Evolutionary conservation across 2,888 invertebrate species (phyloP).

Genomic region (Sipha maydis): DNA sequence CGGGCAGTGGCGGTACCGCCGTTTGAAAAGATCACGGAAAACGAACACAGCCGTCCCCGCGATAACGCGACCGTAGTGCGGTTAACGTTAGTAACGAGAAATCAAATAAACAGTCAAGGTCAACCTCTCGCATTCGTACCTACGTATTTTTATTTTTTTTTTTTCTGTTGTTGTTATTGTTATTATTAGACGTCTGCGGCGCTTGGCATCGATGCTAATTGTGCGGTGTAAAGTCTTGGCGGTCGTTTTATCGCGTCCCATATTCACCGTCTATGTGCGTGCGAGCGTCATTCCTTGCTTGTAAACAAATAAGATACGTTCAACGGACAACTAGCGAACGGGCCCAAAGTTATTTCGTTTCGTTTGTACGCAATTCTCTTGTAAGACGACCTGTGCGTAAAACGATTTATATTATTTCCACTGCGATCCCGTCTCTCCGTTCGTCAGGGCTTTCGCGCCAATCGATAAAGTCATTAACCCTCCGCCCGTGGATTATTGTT

Average conservation of each 20-base stretch:
- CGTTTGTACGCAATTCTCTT: neutral
- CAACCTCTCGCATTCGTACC: neutral
- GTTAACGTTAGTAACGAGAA: neutral
- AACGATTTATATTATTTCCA: neutral
- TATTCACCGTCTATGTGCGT: neutral
- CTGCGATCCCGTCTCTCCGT: neutral
- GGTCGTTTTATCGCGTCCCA: constrained; percentile 1
- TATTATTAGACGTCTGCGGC: neutral
- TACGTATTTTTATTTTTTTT: neutral
- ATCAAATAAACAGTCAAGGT: constrained; percentile 30
- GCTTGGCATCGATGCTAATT: neutral
- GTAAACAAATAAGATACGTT: neutral
- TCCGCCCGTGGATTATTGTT: neutral
- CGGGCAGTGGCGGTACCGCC: neutral
- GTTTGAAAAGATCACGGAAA: neutral
- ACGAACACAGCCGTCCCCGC: neutral
- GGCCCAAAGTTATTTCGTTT: neutral
- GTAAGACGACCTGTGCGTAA: neutral
- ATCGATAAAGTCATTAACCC: neutral
- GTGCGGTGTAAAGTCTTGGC: neutral
- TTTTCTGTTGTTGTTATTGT: too few relatives aligned
- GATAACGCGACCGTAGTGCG: neutral
- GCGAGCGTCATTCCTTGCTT: neutral
- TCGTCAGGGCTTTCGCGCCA: neutral
- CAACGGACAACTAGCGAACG: neutral